Base-by-base conservation (phyloP, 2,113 vertebrate genomes). In the Argyrosomus japonicus region DNA sequence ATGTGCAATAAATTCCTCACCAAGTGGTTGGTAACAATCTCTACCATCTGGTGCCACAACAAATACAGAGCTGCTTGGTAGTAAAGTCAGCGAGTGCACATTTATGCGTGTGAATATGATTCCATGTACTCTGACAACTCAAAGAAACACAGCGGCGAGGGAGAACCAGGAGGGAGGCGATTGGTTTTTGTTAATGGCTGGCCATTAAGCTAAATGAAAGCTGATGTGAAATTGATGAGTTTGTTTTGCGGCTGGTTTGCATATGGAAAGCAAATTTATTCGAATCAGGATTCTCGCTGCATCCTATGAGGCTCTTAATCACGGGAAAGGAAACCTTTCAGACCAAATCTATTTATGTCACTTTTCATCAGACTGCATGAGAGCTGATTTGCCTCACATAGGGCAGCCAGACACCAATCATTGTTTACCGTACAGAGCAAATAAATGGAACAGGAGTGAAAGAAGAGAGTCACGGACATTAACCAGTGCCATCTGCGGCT, bases 181-280 rank as follows among this genome's bases (percentile, higher is more conserved):
- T 82, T 87, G 90, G 83, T 75, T 83, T 40, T 90, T 85, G 76
- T 82, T 93, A 91, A 92, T 91, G 85, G 83, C 75, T 56, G 77
- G 40, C 84, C 87, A 93, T 93, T 93, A 93, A 87, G 87, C 83
- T 68, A 87, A 89, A 93, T 87, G 71, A 89, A 87, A 89, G 85
- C 88, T 90, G 90, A 91, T 90, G 89, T 77, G 77, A 90, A 90
- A 89, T 87, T 91, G 88, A 92, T 91, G 88, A 90, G 90, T 89
- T 90, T 91, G 89, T 91, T 90, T 91, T 87, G 82, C 3, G 45
- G 48, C 82, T 76, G 71, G 77, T 90, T 91, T 91, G 86, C 84
- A 85, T 91, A 90, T 86, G 89, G 87, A 89, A 88, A 88, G 85
- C 84, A 81, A 83, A 87, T 84, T 75, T 83, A 73, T 79, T 70